A percentile compares a stretch with the other conserved stretches of the same genome.
phyloP scores from a whole-genome alignment of 2,888 invertebrate species.

The Apotomis betuletana region DNA sequence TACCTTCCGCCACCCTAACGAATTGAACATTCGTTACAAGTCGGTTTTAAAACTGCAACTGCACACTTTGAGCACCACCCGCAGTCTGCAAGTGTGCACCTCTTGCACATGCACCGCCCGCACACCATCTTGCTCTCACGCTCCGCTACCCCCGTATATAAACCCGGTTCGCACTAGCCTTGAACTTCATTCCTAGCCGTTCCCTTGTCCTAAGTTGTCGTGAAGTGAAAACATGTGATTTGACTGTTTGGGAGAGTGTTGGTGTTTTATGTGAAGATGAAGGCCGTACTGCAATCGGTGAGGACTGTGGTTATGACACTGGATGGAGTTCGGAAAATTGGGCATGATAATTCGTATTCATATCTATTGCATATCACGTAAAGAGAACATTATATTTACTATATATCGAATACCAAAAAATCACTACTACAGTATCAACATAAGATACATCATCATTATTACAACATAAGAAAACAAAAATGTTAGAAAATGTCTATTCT shows the following conservation, averaged over 20 bases:
- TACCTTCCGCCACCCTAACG: too few species aligned
- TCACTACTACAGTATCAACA: too few species aligned
- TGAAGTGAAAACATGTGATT: conserved; percentile 38
- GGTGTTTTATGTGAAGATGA: conserved; percentile 65
- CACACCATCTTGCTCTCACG: conserved; percentile 64
- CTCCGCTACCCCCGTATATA: conserved; percentile 81
- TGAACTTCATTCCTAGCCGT: conserved; percentile 79
- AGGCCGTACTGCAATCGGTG: conserved; percentile 70
- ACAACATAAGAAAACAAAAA: too few species aligned
- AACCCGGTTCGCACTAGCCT: conserved; percentile 71
- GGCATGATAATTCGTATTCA: too few species aligned
- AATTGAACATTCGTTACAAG: too few species aligned
- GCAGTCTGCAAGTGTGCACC: conserved; percentile 58
- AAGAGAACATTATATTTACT: too few species aligned
- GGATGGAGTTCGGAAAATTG: too few species aligned
- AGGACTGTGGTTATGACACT: conserved; percentile 49
- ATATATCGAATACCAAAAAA: too few species aligned
- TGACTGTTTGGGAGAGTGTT: conserved; percentile 52
- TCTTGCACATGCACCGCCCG: conserved; percentile 51
- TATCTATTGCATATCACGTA: too few species aligned
- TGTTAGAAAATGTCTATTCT: too few species aligned
- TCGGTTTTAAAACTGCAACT: not conserved
- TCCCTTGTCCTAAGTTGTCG: conserved; percentile 36
- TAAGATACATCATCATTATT: too few species aligned
- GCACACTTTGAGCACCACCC: conserved; percentile 56